Evolutionary conservation across 2,113 vertebrate species (phyloP), one percentile per base, ranked within the genome.

Genomic region (Dipodomys spectabilis): DNA sequence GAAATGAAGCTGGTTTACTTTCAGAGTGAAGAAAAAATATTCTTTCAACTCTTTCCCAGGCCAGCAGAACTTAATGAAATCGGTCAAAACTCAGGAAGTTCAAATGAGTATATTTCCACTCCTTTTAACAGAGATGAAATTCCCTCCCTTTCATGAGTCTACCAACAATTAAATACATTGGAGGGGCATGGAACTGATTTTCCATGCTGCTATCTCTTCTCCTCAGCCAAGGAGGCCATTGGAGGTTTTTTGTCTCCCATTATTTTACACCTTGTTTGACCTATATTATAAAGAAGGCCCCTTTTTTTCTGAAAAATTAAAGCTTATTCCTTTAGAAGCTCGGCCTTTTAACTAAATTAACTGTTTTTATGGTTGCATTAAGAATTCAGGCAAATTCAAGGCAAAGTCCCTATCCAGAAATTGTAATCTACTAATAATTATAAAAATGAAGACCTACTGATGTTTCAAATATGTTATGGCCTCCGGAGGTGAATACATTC

Each of bases 311-410:
- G 79, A 95, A 95, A 95, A 96, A 57, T 82, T 79, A 79, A 94
- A 91, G 78, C 15, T 73, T 69, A 90, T 78, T 94, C 35, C 39
- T 85, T 87, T 71, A 93, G 69, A 79, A 96, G n/a, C 35, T 62
- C 39, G 71, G 35, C 79, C 30, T 94, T 96, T 96, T 94, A 93
- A 82, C 80, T 79, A 95, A 95, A 94, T 92, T 74, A 86, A 92
- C 44, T 71, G 28, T 68, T 92, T 88, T 93, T 78, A 71, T 25
- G 6, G 53, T 92, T 75, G 20, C 67, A 95, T 83, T 91, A 88
- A 82, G 71, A 72, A 88, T 80, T 86, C 73, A 80, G 60, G 69
- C 67, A 94, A 94, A 92, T 69, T 77, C 27, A 91, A 91, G 45
- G 75, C 23, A 71, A 13, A 85, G 71, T 90, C 10, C 88, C 15